Conservation (phyloP, 2,888 invertebrate species). For the Drosophila gaucha region DNA sequence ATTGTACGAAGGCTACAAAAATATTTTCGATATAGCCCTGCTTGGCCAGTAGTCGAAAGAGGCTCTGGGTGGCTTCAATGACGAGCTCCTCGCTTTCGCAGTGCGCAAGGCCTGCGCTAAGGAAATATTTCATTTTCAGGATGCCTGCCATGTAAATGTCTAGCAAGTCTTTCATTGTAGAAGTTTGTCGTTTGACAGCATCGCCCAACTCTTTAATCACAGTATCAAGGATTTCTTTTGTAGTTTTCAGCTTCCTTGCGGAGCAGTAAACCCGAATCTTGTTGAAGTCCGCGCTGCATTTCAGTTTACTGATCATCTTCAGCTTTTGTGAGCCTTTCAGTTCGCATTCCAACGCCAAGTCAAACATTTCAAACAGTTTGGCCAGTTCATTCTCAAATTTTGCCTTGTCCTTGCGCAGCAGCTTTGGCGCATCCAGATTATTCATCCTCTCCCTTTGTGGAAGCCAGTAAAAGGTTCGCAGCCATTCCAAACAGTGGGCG, state of each 20-base stretch:
- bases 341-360: conserved; percentile 73
- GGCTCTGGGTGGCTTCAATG: conserved; percentile 68
- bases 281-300: conserved; percentile 67
- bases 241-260: conserved; percentile 38
- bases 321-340: conserved; percentile 67
- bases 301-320: conserved; percentile 65
- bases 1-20: conserved; percentile 75
- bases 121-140: conserved; percentile 80
- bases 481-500: conserved; percentile 81
- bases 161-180: conserved; percentile 68
- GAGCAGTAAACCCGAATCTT: conserved; percentile 65
- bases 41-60: conserved; percentile 81
- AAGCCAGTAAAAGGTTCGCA: conserved; percentile 83
- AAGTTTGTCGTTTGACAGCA: conserved; percentile 60
- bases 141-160: conserved; percentile 72
- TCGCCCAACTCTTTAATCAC: conserved; percentile 56
- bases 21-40: conserved; percentile 81
- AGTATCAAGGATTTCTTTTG: conserved; percentile 44
- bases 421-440: conserved; percentile 70
- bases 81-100: conserved; percentile 58
- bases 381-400: conserved; percentile 72
- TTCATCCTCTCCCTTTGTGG: conserved; percentile 70
- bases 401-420: conserved; percentile 71
- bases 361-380: conserved; percentile 74
- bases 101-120: conserved; percentile 59